These are phyloP conservation scores for Allolobophora icterica DNA, from an alignment of 2,888 invertebrate genomes.

Conservation along the genomic window DNA sequence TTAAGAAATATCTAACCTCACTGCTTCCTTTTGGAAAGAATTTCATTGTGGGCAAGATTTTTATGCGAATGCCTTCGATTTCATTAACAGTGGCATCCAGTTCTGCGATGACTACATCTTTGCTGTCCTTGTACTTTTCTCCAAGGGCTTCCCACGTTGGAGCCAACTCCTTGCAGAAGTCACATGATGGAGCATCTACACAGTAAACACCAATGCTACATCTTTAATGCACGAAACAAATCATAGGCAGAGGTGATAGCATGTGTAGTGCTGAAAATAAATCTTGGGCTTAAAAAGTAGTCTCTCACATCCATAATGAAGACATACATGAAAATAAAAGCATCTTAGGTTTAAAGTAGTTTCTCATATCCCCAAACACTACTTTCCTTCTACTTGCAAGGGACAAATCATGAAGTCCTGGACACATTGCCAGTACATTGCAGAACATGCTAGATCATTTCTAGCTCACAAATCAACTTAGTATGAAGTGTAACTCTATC, in stretches of 20 bases:
- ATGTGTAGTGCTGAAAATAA: background rate
- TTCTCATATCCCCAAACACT: background rate
- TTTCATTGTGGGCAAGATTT: background rate
- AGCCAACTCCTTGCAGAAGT: background rate
- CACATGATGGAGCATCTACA: slow-evolving; percentile 20
- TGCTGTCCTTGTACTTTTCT: slow-evolving; percentile 10
- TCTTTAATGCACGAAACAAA: background rate
- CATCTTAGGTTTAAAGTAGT: too few relatives aligned
- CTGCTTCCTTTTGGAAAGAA: background rate
- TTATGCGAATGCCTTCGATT: background rate
- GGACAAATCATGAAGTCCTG: background rate
- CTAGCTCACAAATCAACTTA: background rate
- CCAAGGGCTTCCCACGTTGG: slow-evolving; percentile 7
- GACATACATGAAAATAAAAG: too few relatives aligned
- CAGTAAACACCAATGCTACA: background rate
- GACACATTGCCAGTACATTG: too few relatives aligned
- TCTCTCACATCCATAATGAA: background rate
- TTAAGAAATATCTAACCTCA: background rate
- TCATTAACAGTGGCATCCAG: background rate
- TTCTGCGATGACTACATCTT: slow-evolving; percentile 19
- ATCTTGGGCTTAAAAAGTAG: background rate
- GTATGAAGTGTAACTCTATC: background rate
- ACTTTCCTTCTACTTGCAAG: background rate
- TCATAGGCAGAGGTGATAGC: background rate
- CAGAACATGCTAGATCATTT: too few relatives aligned